Base-by-base conservation (phyloP, 1,140 invertebrate genomes). In the Himalopsyche phryganea region DNA sequence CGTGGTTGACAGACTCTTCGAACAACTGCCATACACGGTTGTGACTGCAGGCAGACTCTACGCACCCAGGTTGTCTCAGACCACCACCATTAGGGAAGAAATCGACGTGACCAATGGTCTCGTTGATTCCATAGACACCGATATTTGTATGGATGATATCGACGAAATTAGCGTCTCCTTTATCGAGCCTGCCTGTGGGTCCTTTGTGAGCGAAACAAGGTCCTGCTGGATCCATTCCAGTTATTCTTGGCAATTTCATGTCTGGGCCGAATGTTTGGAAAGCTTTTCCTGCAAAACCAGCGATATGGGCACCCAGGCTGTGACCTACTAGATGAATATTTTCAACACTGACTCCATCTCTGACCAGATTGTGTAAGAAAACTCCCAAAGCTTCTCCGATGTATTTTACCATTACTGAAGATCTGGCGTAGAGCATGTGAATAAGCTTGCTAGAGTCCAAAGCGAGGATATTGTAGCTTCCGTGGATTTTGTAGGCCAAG, bases 111-210 rank as follows among this genome's bases (percentile, higher is more conserved):
- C 83, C 83, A 15, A 14, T 42, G 6, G 40, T 9, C 33, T 35
- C 33, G 33, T 35, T 35, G 6, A 35, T 35, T 35, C 78, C 65
- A 78, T 80, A 72, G 73, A 79, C 67, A 68, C 78, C 82, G 40
- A 73, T 80, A 58, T 85, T 83, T 0, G 84, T 88, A 55, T 91
- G 89, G 55, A 90, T 85, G 0, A 86, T 77, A 63, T 90, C 87
- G 0, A 91, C 88, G 47, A 85, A 87, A 7, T 77, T 70, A 1
- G 86, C 89, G 63, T 90, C 87, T 0, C 74, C 72, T 1, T 72
- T 66, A 61, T 83, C 81, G 0, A 91, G 68, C 17, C 85, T 74
- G 36, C 81, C 71, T 0, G 77, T 71, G 0, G 74, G 60, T 6
- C 80, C 77, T 1, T 80, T 71, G 35, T 79, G 61, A 6, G 74